These are phyloP conservation scores for Psilopogon haemacephalus DNA, from an alignment of 2,113 vertebrate genomes.

Conservation along the genomic window DNA sequence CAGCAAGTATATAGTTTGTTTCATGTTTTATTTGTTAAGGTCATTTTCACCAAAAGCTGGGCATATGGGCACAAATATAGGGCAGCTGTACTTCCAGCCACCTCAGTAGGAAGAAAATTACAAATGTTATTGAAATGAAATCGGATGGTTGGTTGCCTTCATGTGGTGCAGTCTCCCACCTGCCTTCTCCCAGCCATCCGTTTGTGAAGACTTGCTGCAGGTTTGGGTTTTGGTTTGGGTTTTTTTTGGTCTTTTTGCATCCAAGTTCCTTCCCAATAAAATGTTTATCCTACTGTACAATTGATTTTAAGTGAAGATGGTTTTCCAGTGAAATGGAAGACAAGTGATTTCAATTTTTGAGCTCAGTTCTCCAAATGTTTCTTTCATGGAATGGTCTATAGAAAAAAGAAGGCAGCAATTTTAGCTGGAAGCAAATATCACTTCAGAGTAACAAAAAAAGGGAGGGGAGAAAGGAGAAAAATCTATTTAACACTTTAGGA, in stretches of 20 bases:
- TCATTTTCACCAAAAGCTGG: constrained; percentile 66
- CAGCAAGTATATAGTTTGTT: constrained; percentile 59
- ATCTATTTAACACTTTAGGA: constrained; percentile 74
- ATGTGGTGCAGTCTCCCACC: constrained; percentile 47
- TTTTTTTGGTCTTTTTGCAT: background rate
- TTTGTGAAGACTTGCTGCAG: constrained; percentile 13
- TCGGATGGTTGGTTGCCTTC: constrained; percentile 47
- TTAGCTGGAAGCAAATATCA: constrained; percentile 54
- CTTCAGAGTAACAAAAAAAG: constrained; percentile 57
- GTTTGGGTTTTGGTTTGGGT: background rate
- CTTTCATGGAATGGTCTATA: constrained; percentile 26
- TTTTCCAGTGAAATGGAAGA: constrained; percentile 15
- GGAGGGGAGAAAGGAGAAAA: constrained; percentile 26
- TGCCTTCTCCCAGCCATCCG: constrained; percentile 34
- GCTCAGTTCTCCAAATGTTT: constrained; percentile 38
- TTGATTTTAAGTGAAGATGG: background rate
- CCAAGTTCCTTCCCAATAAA: background rate
- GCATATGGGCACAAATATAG: constrained; percentile 3
- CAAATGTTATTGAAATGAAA: constrained; percentile 61
- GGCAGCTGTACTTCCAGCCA: constrained; percentile 66
- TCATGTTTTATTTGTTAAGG: constrained; percentile 69
- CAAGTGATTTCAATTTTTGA: background rate
- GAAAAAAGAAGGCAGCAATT: constrained; percentile 61
- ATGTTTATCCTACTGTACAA: background rate
- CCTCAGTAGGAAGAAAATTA: constrained; percentile 61